Base-by-base conservation (phyloP, 2,888 invertebrate genomes). In the Eustalomyia histrio region DNA sequence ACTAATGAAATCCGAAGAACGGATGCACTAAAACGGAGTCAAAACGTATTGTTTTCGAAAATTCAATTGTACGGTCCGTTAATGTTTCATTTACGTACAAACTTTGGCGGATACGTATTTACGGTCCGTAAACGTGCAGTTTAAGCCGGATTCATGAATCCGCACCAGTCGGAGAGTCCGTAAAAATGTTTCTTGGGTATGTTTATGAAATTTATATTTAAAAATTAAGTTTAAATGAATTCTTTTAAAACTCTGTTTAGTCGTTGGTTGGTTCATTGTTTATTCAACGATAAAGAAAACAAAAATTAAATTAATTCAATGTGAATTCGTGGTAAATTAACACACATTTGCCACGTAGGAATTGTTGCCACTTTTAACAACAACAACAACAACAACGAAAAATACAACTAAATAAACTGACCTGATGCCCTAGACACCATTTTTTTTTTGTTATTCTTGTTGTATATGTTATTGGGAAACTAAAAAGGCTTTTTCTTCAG, bases 241-340 rank as follows among this genome's bases (percentile, higher is more conserved):
- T 65, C n/a, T 17, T 33, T n/a, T 57, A 24, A 8, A 9, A 1
- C 4, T 16, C 24, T 57, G 7, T 65, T 17, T 52, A 39, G 21
- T 29, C 43, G 65, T 50, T 61, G 67, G 39, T 68, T 39, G 21
- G 53, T 17, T 71, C 58, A 81, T 78, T 78, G 78, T 71, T 78
- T 65, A 78, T 81, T 74, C 78, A 81, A 74, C 64, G 43, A 58
- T 65, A 68, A 47, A 58, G 63, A 76, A 67, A 58, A 35, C 33
- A 71, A 53, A 79, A 76, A 69, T 68, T 60, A 65, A 78, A 76
- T 80, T 76, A 74, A 80, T 81, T 81, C 78, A 81, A 78, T 81
- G 76, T 69, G 74, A 81, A 74, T 71, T 81, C 57, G 71, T 71
- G 81, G 78, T 71, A 75, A 78, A 81, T 81, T 78, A 78, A 78